phyloP scores from a whole-genome alignment of 2,113 vertebrate genomes.

The Stigmatopora nigra region DNA sequence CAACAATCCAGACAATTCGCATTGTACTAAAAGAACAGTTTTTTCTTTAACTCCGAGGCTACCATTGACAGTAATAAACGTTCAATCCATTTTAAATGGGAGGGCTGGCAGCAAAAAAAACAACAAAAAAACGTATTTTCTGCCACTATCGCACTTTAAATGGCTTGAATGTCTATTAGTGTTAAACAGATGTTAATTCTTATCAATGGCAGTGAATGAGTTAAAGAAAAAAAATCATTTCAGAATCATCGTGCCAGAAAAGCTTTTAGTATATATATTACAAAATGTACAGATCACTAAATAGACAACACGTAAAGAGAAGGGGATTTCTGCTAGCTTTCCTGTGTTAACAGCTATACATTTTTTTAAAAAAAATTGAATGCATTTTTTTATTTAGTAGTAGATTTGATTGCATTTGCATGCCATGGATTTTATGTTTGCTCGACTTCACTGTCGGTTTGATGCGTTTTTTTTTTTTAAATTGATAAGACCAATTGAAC shows the following conservation, averaged over 20 bases:
- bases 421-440: constrained; percentile 44
- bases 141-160: no score
- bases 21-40: background rate
- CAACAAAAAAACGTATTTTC: no score
- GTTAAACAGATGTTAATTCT: no score
- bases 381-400: constrained; percentile 1
- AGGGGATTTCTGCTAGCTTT: background rate
- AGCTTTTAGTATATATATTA: background rate
- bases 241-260: no score
- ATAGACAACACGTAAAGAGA: background rate
- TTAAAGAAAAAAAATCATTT: no score
- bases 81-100: no score
- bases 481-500: background rate
- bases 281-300: background rate
- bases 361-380: no score
- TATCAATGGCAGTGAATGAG: no score
- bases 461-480: background rate
- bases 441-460: background rate
- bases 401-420: constrained; percentile 9
- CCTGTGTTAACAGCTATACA: background rate
- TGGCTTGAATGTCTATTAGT: no score
- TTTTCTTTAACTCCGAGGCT: background rate
- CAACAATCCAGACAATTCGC: background rate
- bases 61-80: no score
- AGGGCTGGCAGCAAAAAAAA: no score